Evolutionary conservation across 2,888 invertebrate species (phyloP).

Genomic region (Philopedon plagiatum): DNA sequence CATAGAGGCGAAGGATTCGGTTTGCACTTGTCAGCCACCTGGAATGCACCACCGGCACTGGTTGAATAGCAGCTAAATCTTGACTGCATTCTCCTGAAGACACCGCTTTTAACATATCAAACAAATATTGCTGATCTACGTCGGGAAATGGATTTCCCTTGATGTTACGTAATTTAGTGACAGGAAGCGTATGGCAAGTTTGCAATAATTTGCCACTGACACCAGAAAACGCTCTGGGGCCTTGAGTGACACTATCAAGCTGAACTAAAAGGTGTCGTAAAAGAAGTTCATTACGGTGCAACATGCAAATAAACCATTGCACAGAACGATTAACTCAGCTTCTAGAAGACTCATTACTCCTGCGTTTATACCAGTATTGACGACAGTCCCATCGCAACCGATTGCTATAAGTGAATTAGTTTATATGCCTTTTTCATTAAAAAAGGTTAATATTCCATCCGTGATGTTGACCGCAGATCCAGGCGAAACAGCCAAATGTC

Average conservation of each 20-base stretch:
- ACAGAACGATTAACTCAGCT: slow-evolving; percentile 22
- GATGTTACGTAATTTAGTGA: slow-evolving; percentile 5
- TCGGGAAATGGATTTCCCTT: slow-evolving; percentile 18
- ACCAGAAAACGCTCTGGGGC: slow-evolving; percentile 17
- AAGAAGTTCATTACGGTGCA: slow-evolving; percentile 25
- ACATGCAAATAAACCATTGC: slow-evolving; percentile 29
- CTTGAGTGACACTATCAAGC: slow-evolving; percentile 27
- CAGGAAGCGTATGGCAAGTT: slow-evolving; percentile 20
- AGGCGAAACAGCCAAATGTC: slow-evolving; percentile 27
- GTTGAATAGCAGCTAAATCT: slow-evolving; percentile 6
- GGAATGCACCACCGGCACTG: slow-evolving; percentile 13
- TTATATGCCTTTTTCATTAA: slow-evolving; percentile 21
- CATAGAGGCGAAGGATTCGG: slow-evolving; percentile 14
- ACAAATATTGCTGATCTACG: slow-evolving; percentile 29
- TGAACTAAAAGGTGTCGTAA: slow-evolving; percentile 23
- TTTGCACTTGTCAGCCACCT: slow-evolving; percentile 12
- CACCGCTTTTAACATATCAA: slow-evolving; percentile 18
- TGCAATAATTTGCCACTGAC: slow-evolving; percentile 20
- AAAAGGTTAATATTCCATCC: slow-evolving; percentile 10
- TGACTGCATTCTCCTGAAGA: slow-evolving; percentile 22
- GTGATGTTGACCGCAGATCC: slow-evolving; percentile 20
- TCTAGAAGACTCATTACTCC: slow-evolving; percentile 25
- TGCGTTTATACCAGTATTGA: slow-evolving; percentile 24
- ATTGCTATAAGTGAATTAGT: slow-evolving; percentile 21
- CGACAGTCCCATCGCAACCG: slow-evolving; percentile 26